Percentiles rank a stretch among this genome's conserved stretches.
These are phyloP conservation scores for Eurosta solidaginis DNA, from an alignment of 1,140 invertebrate genomes.

Conservation along the genomic window DNA sequence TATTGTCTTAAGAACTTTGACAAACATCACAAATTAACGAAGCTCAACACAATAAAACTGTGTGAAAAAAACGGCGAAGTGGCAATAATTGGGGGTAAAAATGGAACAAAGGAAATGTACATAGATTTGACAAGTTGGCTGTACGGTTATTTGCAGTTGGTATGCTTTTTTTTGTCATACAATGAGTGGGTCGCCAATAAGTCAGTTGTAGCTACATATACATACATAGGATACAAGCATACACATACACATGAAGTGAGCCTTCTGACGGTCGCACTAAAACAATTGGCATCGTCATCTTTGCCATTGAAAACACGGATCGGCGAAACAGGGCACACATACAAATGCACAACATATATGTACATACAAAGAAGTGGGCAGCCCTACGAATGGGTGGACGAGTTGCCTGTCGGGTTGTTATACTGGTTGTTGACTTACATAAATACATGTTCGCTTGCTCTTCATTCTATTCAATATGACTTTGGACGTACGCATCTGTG, in stretches of 20 bases:
- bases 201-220: too few species aligned
- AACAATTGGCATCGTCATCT: neutral
- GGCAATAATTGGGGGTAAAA: neutral
- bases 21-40: constrained; percentile 4
- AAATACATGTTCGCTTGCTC: too few species aligned
- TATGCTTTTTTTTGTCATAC: neutral
- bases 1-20: neutral
- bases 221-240: too few species aligned
- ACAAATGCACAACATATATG: too few species aligned
- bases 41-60: constrained; percentile 10
- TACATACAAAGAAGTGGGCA: too few species aligned
- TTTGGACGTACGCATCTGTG: neutral
- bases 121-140: constrained; percentile 18
- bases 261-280: neutral
- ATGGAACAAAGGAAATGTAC: neutral
- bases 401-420: constrained; percentile 9
- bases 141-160: neutral
- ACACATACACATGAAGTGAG: neutral
- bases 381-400: neutral
- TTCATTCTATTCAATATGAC: neutral
- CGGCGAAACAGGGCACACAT: neutral
- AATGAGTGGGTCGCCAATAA: neutral
- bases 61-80: neutral
- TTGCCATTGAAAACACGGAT: neutral
- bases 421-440: too few species aligned